phyloP scores from a whole-genome alignment of 2,888 invertebrate genomes.

The Ceratothoa steindachneri region DNA sequence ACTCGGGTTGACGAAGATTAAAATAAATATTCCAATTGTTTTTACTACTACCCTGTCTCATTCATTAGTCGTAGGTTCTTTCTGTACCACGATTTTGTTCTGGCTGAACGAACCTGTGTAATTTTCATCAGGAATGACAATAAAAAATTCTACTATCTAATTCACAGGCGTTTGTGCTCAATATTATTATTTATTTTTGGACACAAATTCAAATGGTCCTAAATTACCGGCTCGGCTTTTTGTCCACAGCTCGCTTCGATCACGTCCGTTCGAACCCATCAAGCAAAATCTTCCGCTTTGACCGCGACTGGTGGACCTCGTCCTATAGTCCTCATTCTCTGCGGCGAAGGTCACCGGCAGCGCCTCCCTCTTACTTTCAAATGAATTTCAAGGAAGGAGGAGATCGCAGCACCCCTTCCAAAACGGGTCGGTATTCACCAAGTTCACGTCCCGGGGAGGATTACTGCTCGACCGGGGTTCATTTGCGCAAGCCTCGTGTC shows the following conservation, averaged over 20 bases:
- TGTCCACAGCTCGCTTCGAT: conserved; percentile 25
- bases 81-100: too few species aligned
- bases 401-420: not conserved
- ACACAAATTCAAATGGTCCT: too few species aligned
- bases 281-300: conserved; percentile 41
- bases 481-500: conserved; percentile 30
- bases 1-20: too few species aligned
- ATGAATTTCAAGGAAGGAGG: not conserved
- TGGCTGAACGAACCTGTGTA: too few species aligned
- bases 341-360: not conserved
- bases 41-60: too few species aligned
- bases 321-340: not conserved
- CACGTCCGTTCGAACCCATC: conserved; percentile 36
- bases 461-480: conserved; percentile 1
- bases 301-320: not conserved
- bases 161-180: too few species aligned
- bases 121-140: too few species aligned
- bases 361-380: not conserved
- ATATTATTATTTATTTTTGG: too few species aligned
- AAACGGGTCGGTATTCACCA: not conserved
- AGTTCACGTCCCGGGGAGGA: not conserved
- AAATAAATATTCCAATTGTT: too few species aligned
- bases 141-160: too few species aligned
- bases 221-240: too few species aligned
- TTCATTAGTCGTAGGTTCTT: too few species aligned